Conservation (phyloP, 2,113 vertebrate species). For the Aphelocoma coerulescens region DNA sequence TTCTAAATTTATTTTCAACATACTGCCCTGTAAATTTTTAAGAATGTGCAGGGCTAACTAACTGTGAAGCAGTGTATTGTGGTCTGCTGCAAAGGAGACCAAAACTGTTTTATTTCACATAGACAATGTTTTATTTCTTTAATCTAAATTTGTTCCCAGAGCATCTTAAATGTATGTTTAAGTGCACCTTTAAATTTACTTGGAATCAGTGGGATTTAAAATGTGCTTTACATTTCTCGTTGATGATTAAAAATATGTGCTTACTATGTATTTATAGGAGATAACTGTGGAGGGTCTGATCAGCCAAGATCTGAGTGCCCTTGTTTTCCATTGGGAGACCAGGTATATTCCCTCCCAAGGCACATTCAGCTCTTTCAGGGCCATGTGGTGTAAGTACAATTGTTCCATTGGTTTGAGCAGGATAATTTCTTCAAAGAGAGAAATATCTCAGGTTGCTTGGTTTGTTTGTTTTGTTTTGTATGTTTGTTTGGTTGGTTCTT, state of each 20-base stretch:
- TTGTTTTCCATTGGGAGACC: neutral
- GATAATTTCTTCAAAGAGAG: neutral
- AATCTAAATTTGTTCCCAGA: neutral
- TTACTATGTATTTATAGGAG: neutral
- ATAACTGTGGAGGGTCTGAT: neutral
- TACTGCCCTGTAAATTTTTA: neutral
- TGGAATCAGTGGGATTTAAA: neutral
- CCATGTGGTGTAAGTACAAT: rapidly evolving
- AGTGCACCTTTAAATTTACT: neutral
- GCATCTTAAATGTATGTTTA: neutral
- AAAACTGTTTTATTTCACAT: neutral
- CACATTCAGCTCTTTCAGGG: neutral
- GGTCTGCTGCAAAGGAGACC: neutral
- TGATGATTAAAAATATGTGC: neutral
- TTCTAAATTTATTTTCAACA: neutral
- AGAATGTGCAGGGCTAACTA: neutral
- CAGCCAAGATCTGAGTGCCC: neutral
- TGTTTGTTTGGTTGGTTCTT: neutral
- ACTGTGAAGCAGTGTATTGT: neutral
- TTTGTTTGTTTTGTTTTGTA: neutral
- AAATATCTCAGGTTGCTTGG: neutral
- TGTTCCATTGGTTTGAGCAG: neutral
- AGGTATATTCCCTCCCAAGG: neutral
- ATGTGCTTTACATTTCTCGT: neutral
- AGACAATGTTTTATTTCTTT: neutral